These are phyloP conservation scores for Spongia lamella DNA, from an alignment of 37 sponge, comb jelly and placozoan genomes.

Conservation along the genomic window DNA sequence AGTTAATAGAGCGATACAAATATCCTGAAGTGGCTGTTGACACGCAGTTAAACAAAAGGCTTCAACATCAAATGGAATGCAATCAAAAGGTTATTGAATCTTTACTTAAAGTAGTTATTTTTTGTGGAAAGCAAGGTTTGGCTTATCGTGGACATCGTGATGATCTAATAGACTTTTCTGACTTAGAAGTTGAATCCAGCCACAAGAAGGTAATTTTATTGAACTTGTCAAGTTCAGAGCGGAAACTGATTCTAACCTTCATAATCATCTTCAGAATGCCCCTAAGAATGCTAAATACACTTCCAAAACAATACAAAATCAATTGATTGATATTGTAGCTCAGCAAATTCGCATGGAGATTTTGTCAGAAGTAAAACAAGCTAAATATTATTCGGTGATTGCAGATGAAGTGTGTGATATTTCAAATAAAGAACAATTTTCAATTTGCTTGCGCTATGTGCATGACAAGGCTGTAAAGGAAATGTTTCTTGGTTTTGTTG, in stretches of 20 bases:
- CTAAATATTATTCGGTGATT: slow-evolving; percentile 55
- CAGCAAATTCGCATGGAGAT: slow-evolving; percentile 16
- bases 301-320: slow-evolving; percentile 73
- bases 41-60: background rate
- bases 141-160: slow-evolving; percentile 64
- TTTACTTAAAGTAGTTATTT: slow-evolving; percentile 46
- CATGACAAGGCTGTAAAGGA: slow-evolving; percentile 16
- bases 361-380: slow-evolving; percentile 18
- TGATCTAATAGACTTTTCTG: slow-evolving; percentile 29
- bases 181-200: slow-evolving; percentile 8
- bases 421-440: slow-evolving; percentile 47
- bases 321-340: slow-evolving; percentile 34
- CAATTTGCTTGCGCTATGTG: slow-evolving; percentile 38
- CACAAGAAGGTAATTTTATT: slow-evolving; percentile 66
- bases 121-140: slow-evolving; percentile 68
- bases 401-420: slow-evolving; percentile 59
- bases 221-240: slow-evolving; percentile 62
- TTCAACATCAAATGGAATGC: slow-evolving; percentile 19
- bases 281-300: slow-evolving; percentile 68
- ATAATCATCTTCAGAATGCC: slow-evolving; percentile 23
- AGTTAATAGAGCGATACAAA: slow-evolving; percentile 16
- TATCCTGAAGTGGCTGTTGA: slow-evolving; percentile 9
- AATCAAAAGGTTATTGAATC: slow-evolving; percentile 52
- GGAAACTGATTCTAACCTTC: slow-evolving; percentile 48
- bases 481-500: slow-evolving; percentile 46